Evolutionary conservation across 2,888 invertebrate species (phyloP), one percentile per base, ranked within the genome.

Genomic region (Synergus itoensis): DNA sequence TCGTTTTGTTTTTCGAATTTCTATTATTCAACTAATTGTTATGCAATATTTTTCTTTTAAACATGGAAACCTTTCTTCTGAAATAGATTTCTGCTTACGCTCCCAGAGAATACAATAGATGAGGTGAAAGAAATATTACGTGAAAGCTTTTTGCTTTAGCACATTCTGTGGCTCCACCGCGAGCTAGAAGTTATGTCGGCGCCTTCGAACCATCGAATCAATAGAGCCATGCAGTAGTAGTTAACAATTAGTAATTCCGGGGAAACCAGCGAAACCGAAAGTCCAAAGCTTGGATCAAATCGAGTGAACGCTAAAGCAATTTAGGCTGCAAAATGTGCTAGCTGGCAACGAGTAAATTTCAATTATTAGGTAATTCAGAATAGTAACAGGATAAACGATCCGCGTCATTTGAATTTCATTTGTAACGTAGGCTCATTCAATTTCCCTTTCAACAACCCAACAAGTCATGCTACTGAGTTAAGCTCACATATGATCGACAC

Each of bases 191-290:
- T 60, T 60, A 60, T 60, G 60, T 48, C 73, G 73, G 40, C 53
- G 73, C 73, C 36, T 53, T 73, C 73, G 53, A 73, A 48, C 28
- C 53, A 73, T 53, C 48, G 48, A 73, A 73, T 73, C 73, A 73
- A 73, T 73, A 73, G 53, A 73, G 48, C 69, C 64, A 16, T 53
- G 62, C 28, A 28, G 21, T 28, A 28, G 62, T 28, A 64, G 64
- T 64, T 64, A 64, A 65, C 64, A 65, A 65, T 65, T 40, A 60
- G 60, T 18, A 21, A 65, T 65, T 65, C 40, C 64, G 41, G 64
- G 64, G 18, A 65, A 65, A 41, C 64, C 64, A 18, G 64, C 36
- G 48, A 53, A 53, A 53, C 48, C 36, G 16, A 53, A 16, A 28
- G 73, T 53, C 21, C 53, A 73, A 73, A 73, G 14, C 53, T 48